Evolutionary conservation across 2,888 invertebrate genomes (phyloP).

Genomic region (Hymenopus coronatus): DNA sequence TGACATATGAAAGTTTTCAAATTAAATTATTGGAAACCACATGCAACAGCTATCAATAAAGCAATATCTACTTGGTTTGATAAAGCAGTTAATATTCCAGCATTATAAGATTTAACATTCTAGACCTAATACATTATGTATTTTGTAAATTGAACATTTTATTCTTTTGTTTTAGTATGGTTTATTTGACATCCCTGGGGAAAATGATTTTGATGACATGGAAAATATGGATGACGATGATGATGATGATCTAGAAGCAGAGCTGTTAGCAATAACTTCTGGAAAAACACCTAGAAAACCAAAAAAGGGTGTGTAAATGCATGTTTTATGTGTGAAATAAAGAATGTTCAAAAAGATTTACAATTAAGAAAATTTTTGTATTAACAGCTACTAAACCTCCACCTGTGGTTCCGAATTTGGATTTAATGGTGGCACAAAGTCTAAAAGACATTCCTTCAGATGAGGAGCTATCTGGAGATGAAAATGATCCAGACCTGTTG

Average conservation of each 20-base stretch:
- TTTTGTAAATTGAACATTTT: neutral
- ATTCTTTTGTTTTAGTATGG: conserved; percentile 61
- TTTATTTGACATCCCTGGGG: conserved; percentile 64
- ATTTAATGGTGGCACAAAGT: conserved; percentile 75
- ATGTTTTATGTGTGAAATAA: neutral
- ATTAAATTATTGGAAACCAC: neutral
- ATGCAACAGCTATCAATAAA: too few relatives aligned
- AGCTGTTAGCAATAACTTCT: conserved; percentile 68
- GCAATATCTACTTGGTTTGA: too few relatives aligned
- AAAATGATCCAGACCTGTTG: conserved; percentile 80
- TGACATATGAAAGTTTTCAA: neutral
- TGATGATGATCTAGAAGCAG: conserved; percentile 85
- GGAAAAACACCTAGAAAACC: conserved; percentile 41
- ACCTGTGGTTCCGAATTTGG: conserved; percentile 59
- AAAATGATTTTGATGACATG: conserved; percentile 53
- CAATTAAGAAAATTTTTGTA: neutral
- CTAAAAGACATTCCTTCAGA: conserved; percentile 74
- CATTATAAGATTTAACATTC: too few relatives aligned
- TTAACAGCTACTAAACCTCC: conserved; percentile 39
- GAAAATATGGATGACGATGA: conserved; percentile 57
- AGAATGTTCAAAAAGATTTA: neutral
- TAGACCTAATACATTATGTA: neutral
- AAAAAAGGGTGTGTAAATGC: conserved; percentile 25
- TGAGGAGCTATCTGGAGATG: conserved; percentile 70
- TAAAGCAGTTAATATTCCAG: too few relatives aligned